Evolutionary conservation across 1,140 invertebrate genomes (phyloP), one percentile per base, ranked within the genome.

Genomic region (Bradysia coprophila): DNA sequence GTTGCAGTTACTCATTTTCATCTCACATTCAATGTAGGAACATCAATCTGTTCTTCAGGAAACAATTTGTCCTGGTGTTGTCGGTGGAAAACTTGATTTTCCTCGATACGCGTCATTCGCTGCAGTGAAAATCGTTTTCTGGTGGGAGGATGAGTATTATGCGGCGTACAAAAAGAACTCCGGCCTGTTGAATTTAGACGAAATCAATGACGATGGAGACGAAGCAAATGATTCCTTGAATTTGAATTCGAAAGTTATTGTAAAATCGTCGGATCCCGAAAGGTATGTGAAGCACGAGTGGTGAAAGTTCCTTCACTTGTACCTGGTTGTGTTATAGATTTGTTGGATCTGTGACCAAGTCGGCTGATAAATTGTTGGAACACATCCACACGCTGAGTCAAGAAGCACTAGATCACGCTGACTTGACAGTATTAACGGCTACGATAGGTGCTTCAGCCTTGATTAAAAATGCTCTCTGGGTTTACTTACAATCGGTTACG

Each of bases 71-170:
- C 60, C 66, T 2, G 72, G 75, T 33, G 71, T 82, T 20, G 77
- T 80, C 20, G 81, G 81, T 19, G 81, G 81, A 0, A 67, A 72
- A 45, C 54, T 84, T 23, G 81, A 84, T 62, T 84, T 85, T 62
- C 81, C 81, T 1, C 68, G 78, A 34, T 78, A 75, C 53, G 79
- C 79, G 4, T 83, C 81, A 4, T 84, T 84, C 66, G 80, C 79
- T 10, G 69, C 80, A 6, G 72, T 81, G 21, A 85, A 85, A 66
- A 69, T 84, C 42, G 79, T 82, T 2, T 58, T 72, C 2, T 85
- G 81, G 81, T 60, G 57, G 54, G 58, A 61, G 43, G 58, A 61
- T 42, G 58, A 61, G 41, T 61, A 60, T 42, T 60, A 55, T 47
- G 58, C 58, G n/a, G 59, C 66, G 10, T 67, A 66, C 47, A 57